Conservation (phyloP, 2,888 invertebrate genomes). For the Oscheius onirici region DNA sequence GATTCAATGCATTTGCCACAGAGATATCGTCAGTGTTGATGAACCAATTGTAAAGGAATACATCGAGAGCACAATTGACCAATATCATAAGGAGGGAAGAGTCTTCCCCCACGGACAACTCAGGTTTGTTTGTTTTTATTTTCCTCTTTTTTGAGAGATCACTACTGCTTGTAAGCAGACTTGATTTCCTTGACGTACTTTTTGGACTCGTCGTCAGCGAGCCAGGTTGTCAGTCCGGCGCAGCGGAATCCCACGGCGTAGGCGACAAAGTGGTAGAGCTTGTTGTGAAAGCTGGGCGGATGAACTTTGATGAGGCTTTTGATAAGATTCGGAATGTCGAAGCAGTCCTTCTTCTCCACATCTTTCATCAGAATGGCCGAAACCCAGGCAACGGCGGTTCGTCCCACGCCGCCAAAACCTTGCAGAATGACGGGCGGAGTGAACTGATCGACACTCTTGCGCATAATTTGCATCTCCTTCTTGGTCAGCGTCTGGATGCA, state of each 20-base stretch:
- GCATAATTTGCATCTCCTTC: slow-evolving; percentile 23
- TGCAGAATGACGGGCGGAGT: slow-evolving; percentile 45
- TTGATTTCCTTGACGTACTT: neutral
- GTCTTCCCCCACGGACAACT: slow-evolving; percentile 67
- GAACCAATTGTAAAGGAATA: slow-evolving; percentile 49
- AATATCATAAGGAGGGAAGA: slow-evolving; percentile 57
- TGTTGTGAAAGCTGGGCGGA: slow-evolving; percentile 2
- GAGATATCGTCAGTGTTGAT: slow-evolving; percentile 40
- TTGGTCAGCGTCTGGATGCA: slow-evolving; percentile 14
- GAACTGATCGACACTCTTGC: slow-evolving; percentile 34
- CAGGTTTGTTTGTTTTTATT: slow-evolving; percentile 35
- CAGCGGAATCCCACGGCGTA: slow-evolving; percentile 14
- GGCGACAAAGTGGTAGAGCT: neutral
- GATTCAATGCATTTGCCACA: slow-evolving; percentile 44
- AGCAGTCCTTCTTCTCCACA: slow-evolving; percentile 44
- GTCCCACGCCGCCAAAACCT: slow-evolving; percentile 37
- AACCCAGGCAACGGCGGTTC: slow-evolving; percentile 38
- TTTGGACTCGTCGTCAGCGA: slow-evolving; percentile 1
- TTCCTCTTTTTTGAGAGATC: neutral
- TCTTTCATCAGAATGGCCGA: slow-evolving; percentile 40
- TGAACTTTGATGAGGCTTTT: slow-evolving; percentile 16
- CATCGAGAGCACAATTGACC: slow-evolving; percentile 54
- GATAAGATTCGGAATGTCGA: slow-evolving; percentile 42
- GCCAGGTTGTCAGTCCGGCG: slow-evolving; percentile 1
- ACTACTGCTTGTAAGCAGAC: slow-evolving; percentile 6